phyloP scores from a whole-genome alignment of 2,113 vertebrate genomes.

The Anhinga rufa region DNA sequence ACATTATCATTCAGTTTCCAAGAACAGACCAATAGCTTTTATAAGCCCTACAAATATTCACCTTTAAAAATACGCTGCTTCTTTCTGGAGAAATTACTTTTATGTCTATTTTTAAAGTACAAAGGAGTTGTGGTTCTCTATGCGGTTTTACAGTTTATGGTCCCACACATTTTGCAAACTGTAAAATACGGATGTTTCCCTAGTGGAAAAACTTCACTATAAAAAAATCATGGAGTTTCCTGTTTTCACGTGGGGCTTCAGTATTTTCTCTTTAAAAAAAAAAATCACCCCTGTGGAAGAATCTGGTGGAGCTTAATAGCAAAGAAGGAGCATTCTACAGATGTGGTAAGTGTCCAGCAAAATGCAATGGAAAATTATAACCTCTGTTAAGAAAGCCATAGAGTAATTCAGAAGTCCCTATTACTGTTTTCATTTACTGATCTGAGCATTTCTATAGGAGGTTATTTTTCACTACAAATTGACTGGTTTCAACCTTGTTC shows the following conservation, averaged over 20 bases:
- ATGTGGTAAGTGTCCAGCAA: not conserved
- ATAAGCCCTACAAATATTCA: conserved; percentile 32
- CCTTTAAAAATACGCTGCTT: conserved; percentile 23
- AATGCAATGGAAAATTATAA: not conserved
- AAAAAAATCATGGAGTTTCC: conserved; percentile 53
- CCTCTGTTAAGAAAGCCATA: not conserved
- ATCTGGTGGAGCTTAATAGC: not conserved
- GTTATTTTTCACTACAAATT: not conserved
- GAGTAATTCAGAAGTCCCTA: not conserved
- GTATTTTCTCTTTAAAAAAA: not conserved
- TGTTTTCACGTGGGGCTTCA: conserved; percentile 45
- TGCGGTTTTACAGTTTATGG: conserved; percentile 41
- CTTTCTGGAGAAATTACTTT: conserved; percentile 54
- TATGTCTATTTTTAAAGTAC: conserved; percentile 58
- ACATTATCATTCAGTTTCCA: not conserved
- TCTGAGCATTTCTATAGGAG: not conserved
- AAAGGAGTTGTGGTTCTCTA: conserved; percentile 46
- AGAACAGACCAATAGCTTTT: conserved; percentile 10
- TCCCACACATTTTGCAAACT: conserved; percentile 54
- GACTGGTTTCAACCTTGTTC: not conserved
- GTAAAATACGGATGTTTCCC: conserved; percentile 53
- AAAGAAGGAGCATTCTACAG: not conserved
- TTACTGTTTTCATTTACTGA: not conserved
- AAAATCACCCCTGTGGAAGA: conserved; percentile 3
- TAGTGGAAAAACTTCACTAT: conserved; percentile 46